Evolutionary conservation across 2,113 vertebrate genomes (phyloP).

Genomic region (Mormyrus lacerda): DNA sequence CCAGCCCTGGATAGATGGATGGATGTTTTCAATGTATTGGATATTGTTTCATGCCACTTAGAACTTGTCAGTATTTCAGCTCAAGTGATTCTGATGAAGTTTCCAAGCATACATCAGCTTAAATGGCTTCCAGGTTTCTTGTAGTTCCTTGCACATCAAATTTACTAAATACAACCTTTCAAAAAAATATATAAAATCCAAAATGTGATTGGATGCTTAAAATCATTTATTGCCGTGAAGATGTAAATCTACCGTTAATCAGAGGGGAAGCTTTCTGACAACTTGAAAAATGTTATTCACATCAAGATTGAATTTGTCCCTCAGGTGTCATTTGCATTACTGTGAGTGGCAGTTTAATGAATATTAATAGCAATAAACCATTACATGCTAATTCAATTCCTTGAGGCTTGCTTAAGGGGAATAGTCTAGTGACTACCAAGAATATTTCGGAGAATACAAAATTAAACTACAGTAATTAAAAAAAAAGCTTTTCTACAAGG

Average conservation of each 20-base stretch:
- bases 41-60: not conserved
- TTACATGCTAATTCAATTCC: slow-evolving; percentile 34
- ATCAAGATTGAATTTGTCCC: not conserved
- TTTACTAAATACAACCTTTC: not conserved
- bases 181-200: not conserved
- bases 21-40: not conserved
- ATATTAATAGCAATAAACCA: slow-evolving; percentile 38
- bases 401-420: slow-evolving; percentile 22
- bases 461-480: not conserved
- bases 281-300: not conserved
- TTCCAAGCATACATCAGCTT: not conserved
- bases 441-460: slow-evolving; percentile 23
- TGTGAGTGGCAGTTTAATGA: slow-evolving; percentile 5
- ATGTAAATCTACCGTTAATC: not conserved
- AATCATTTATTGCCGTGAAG: not conserved
- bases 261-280: not conserved
- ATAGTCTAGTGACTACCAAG: slow-evolving; percentile 22
- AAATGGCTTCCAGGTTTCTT: not conserved
- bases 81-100: not conserved
- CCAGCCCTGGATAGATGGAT: not conserved
- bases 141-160: not conserved
- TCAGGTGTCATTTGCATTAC: not conserved
- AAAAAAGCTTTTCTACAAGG: not conserved
- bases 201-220: not conserved
- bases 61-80: not conserved